Evolutionary conservation across 53 echinoderm and acorn worm genomes (phyloP).

Genomic region (Paracentrotus lividus): DNA sequence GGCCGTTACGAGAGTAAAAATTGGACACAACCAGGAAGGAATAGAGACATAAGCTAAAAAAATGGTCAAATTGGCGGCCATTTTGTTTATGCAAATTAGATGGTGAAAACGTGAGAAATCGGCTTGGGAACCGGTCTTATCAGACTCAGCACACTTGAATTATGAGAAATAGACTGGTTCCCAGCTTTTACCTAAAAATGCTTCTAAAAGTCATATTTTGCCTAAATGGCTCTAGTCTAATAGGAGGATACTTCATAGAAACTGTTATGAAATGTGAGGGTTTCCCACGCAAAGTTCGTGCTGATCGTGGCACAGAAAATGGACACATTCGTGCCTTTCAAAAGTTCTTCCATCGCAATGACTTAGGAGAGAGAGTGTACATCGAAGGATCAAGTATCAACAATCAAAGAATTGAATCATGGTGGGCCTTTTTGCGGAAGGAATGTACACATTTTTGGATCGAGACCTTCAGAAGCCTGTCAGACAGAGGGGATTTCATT

Average conservation of each 20-base stretch:
- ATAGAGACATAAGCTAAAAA: too few species aligned
- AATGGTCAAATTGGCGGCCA: too few species aligned
- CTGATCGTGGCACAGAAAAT: constrained; percentile 79
- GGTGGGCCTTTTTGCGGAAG: constrained; percentile 68
- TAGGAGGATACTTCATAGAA: constrained; percentile 74
- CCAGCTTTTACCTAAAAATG: too few species aligned
- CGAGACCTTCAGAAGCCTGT: constrained; percentile 61
- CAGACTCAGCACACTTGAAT: too few species aligned
- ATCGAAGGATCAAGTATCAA: constrained; percentile 63
- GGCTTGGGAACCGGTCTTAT: too few species aligned
- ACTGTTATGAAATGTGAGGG: constrained; percentile 52
- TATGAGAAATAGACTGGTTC: too few species aligned
- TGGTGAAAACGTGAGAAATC: too few species aligned
- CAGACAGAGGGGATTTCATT: constrained; percentile 68
- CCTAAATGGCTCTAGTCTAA: too few species aligned
- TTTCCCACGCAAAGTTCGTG: constrained; percentile 68
- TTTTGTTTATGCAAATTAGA: too few species aligned
- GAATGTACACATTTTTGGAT: constrained; percentile 77
- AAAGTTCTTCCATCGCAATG: constrained; percentile 31
- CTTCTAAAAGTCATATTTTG: too few species aligned
- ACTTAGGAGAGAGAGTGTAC: constrained; percentile 10
- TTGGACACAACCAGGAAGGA: too few species aligned
- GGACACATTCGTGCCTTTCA: constrained; percentile 66
- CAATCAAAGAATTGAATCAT: constrained; percentile 77
- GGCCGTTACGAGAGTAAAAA: too few species aligned